A percentile compares a stretch with the other conserved stretches of the same genome.
Conservation (phyloP, 2,113 vertebrate genomes). For the Syngnathus scovelli region DNA sequence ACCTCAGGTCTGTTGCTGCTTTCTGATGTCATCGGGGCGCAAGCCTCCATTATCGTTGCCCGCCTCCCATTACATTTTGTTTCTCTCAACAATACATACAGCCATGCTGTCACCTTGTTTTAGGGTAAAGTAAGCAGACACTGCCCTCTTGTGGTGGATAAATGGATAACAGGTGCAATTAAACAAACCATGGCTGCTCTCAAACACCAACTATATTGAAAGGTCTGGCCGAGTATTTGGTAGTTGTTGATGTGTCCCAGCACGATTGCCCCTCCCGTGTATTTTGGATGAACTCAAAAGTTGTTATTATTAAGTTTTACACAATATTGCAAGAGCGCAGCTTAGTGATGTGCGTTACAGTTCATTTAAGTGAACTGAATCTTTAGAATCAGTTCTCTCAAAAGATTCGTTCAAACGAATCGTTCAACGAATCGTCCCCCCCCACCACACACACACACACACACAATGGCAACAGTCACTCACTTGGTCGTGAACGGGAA, state of each 20-base stretch:
- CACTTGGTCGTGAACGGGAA: too few relatives aligned
- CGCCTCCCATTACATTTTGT: background rate
- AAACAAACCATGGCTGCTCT: too few relatives aligned
- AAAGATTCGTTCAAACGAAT: too few relatives aligned
- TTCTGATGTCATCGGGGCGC: background rate
- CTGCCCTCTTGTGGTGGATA: slow-evolving; percentile 42
- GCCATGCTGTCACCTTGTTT: background rate
- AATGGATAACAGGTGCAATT: background rate
- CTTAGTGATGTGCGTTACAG: background rate
- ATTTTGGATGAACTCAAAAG: background rate
- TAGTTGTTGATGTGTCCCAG: background rate
- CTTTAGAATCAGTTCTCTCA: too few relatives aligned
- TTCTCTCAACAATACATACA: background rate
- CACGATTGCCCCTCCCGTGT: background rate
- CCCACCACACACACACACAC: too few relatives aligned
- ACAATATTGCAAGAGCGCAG: slow-evolving; percentile 3
- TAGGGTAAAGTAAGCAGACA: slow-evolving; percentile 15
- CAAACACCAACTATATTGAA: too few relatives aligned
- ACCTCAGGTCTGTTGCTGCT: background rate
- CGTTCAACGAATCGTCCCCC: too few relatives aligned
- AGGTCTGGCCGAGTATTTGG: too few relatives aligned
- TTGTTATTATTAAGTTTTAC: background rate
- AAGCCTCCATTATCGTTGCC: slow-evolving; percentile 7
- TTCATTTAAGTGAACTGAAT: too few relatives aligned
- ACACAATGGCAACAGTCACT: too few relatives aligned